phyloP scores from a whole-genome alignment of 2,888 invertebrate species.

The Fabriciana adippe region DNA sequence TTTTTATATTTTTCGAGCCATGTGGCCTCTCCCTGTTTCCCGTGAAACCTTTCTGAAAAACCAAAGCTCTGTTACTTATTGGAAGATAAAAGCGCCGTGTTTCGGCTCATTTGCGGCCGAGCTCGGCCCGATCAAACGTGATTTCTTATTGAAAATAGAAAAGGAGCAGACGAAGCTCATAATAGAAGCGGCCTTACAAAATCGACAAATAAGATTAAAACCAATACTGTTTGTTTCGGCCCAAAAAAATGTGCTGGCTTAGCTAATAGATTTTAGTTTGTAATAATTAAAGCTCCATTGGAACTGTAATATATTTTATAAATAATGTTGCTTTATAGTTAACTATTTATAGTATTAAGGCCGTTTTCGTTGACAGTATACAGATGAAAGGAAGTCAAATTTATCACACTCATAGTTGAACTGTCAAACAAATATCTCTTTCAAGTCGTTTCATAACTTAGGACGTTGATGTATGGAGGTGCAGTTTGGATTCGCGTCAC shows the following conservation, averaged over 20 bases:
- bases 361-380: conserved; percentile 28
- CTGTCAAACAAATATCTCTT: conserved; percentile 65
- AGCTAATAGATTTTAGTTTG: not conserved
- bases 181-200: conserved; percentile 23
- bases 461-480: conserved; percentile 69
- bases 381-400: conserved; percentile 40
- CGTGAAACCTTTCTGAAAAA: conserved; percentile 55
- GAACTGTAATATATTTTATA: not conserved
- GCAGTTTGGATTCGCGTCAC: conserved; percentile 41
- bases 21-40: conserved; percentile 58
- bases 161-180: conserved; percentile 51
- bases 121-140: conserved; percentile 68
- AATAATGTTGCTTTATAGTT: not conserved
- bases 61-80: conserved; percentile 73
- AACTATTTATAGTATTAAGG: conserved; percentile 15
- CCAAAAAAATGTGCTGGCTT: conserved; percentile 7
- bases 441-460: conserved; percentile 66
- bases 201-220: conserved; percentile 15
- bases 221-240: conserved; percentile 8
- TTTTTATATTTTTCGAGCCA: conserved; percentile 75
- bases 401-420: conserved; percentile 47
- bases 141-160: conserved; percentile 72
- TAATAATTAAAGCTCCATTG: no score
- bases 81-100: conserved; percentile 76
- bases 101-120: conserved; percentile 77